phyloP scores from a whole-genome alignment of 2,113 vertebrate genomes.

The Myiagra hebetior region DNA sequence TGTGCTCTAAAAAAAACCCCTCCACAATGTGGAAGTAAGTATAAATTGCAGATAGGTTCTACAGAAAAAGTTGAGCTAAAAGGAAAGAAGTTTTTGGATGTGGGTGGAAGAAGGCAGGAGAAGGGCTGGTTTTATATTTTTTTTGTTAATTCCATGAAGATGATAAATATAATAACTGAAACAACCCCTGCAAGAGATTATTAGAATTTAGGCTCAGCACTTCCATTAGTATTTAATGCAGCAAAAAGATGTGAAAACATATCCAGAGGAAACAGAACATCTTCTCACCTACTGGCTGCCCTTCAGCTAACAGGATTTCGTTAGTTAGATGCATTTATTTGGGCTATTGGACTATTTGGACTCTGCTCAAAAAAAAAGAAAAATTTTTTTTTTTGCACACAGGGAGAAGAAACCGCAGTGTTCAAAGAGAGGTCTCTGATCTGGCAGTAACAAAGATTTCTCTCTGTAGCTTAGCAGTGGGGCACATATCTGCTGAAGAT shows the following conservation, averaged over 20 bases:
- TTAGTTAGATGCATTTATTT: background rate
- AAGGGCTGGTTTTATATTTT: background rate
- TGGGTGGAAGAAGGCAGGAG: background rate
- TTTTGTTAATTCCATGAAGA: background rate
- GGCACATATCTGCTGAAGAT: background rate
- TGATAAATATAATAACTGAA: background rate
- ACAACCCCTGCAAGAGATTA: background rate
- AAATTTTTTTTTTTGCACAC: background rate
- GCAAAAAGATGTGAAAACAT: background rate
- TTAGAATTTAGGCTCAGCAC: background rate
- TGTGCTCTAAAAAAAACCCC: background rate
- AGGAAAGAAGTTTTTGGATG: background rate
- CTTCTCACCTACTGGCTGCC: background rate
- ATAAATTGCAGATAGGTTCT: background rate
- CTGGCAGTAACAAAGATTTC: background rate
- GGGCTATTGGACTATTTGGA: background rate
- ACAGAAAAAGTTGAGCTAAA: slow-evolving; percentile 8
- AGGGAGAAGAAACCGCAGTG: background rate
- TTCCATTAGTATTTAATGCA: background rate
- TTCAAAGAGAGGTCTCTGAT: background rate
- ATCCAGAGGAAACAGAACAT: background rate
- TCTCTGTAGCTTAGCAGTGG: background rate
- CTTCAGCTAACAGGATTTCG: background rate
- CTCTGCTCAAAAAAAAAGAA: background rate
- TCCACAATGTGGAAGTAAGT: background rate